Conservation (phyloP, 2,888 invertebrate species). For the Vannuccia rotundouncinata region DNA sequence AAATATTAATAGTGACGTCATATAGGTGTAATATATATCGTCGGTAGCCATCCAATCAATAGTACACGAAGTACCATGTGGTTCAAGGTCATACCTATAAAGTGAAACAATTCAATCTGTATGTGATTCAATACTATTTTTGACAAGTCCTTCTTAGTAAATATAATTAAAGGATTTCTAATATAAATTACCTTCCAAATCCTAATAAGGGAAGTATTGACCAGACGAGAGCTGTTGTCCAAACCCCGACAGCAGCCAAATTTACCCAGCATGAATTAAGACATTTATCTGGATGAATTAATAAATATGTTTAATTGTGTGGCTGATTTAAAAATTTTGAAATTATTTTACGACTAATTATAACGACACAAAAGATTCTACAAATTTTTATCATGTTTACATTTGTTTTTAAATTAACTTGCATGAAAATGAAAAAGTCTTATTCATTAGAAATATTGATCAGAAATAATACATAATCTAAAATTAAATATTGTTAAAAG, state of each 20-base stretch:
- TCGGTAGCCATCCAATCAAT: conserved; percentile 48
- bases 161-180: too few relatives aligned
- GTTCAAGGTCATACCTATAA: conserved; percentile 45
- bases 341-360: too few relatives aligned
- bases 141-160: too few relatives aligned
- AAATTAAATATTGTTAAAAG: too few relatives aligned
- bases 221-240: conserved; percentile 42
- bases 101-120: neutral
- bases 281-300: conserved; percentile 29
- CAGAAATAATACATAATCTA: too few relatives aligned
- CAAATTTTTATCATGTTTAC: too few relatives aligned
- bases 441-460: too few relatives aligned
- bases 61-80: conserved; percentile 47
- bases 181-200: conserved; percentile 44
- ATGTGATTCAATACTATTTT: too few relatives aligned
- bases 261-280: neutral
- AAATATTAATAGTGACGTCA: conserved; percentile 38
- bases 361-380: too few relatives aligned
- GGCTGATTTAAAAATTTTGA: neutral
- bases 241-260: conserved; percentile 40
- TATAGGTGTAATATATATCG: conserved; percentile 45
- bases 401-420: too few relatives aligned
- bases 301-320: neutral
- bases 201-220: conserved; percentile 44
- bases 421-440: too few relatives aligned